Evolutionary conservation across 2,797 vertebrate species (phyloP), one percentile per base, ranked within the genome.

Genomic region (Pyrocephalus nanus): DNA sequence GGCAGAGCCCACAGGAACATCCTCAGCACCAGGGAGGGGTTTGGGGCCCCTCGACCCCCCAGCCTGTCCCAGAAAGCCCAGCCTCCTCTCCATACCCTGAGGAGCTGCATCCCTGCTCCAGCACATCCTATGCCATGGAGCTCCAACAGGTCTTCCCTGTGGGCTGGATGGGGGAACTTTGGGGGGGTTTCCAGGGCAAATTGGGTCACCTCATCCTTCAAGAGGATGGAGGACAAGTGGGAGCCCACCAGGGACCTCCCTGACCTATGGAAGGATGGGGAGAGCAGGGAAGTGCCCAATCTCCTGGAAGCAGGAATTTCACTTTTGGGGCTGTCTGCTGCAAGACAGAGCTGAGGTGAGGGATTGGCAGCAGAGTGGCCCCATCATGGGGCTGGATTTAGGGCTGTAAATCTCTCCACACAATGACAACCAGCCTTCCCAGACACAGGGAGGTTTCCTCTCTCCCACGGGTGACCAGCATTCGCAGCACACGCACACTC

Each of bases 61-160:
- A 10, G 2, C 26, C 67, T 5, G n/a, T 13, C 23, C n/a, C 15
- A 5, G 42, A 21, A 43, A 26, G 8, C 32, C 47, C 5, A 7
- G 10, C 29, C 9, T 19, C 42, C 34, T 53, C 11, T 20, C 0
- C 10, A 25, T 1, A 18, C 16, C 47, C 74, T 45, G 43, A 20
- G 7, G 19, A 34, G 29, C 50, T 67, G 36, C 53, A 26, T 26
- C 62, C 4, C 0, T 38, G 57, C 25, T 62, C 48, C 34, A 20
- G 54, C 19, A 30, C 22, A 15, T 15, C 67, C 58, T 10, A 0
- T 0, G 0, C 15, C 60, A 30, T 5, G 2, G 4, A 80, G 40
- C 12, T 3, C 11, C 67, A 26, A 12, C 1, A 6, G 27, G 6
- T 51, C 36, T 26, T 72, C 12, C 5, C 17, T 32, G 17, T n/a